These are phyloP conservation scores for Nylanderia fulva DNA, from an alignment of 1,140 invertebrate genomes.

Conservation along the genomic window DNA sequence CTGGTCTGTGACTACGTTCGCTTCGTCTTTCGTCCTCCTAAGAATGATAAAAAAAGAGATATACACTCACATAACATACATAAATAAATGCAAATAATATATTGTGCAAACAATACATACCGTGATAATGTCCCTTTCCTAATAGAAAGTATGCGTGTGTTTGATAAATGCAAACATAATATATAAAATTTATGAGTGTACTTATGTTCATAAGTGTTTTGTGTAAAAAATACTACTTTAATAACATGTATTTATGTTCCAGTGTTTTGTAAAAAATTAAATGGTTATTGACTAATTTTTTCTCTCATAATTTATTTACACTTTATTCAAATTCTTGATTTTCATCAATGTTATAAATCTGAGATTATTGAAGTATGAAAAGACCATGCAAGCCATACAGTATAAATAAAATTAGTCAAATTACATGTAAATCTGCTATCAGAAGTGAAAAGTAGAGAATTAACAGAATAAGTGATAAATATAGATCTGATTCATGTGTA, in stretches of 20 bases:
- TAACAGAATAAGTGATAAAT: no score
- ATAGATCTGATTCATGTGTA: neutral
- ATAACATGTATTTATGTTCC: no score
- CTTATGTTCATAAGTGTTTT: conserved; percentile 1
- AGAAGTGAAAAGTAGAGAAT: no score
- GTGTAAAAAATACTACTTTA: neutral
- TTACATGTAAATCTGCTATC: no score
- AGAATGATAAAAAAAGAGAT: conserved; percentile 21
- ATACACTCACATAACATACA: neutral
- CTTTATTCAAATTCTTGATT: no score
- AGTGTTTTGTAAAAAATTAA: no score
- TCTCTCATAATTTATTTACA: no score
- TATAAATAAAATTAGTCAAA: no score
- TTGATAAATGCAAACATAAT: conserved; percentile 49
- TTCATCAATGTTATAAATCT: no score
- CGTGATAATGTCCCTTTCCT: conserved; percentile 79
- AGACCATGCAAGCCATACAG: no score
- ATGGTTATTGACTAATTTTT: no score
- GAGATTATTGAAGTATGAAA: no score
- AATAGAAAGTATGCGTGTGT: conserved; percentile 62
- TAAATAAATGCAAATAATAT: conserved; percentile 10
- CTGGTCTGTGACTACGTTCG: conserved; percentile 88
- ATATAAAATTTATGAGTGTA: conserved; percentile 8
- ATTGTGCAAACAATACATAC: conserved; percentile 67
- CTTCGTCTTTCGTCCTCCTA: conserved; percentile 93